A percentile compares a stretch with the other conserved stretches of the same genome.
Evolutionary conservation across 2,797 vertebrate genomes (phyloP).

Genomic region (Gymnoscopelus braueri): DNA sequence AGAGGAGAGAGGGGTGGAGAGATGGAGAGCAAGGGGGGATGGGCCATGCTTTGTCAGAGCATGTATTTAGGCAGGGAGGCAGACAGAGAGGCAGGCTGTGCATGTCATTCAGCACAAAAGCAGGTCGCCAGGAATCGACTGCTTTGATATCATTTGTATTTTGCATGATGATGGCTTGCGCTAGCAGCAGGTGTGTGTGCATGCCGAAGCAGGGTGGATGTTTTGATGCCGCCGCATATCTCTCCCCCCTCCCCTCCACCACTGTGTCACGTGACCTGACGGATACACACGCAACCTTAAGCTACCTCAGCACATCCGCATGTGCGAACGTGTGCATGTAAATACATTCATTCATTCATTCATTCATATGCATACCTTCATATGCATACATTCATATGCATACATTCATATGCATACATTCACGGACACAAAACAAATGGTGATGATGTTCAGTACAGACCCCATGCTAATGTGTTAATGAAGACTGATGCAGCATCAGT

Average conservation of each 20-base stretch:
- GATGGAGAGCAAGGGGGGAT: constrained; percentile 52
- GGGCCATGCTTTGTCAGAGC: constrained; percentile 60
- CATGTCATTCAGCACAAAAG: constrained; percentile 37
- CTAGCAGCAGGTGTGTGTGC: constrained; percentile 6
- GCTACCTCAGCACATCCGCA: constrained; percentile 9
- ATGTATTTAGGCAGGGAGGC: constrained; percentile 31
- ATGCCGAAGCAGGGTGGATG: neutral
- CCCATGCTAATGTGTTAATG: neutral
- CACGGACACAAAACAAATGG: neutral
- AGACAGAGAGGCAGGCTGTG: constrained; percentile 21
- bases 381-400: neutral
- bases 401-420: constrained; percentile 4
- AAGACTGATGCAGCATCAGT: neutral
- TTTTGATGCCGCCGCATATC: constrained; percentile 8
- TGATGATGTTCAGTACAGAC: no score
- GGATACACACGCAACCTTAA: neutral
- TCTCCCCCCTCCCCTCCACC: neutral
- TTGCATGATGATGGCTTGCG: constrained; percentile 4
- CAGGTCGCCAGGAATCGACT: neutral
- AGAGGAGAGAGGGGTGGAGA: constrained; percentile 20
- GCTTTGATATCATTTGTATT: constrained; percentile 25
- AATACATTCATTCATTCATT: neutral
- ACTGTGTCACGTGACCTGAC: constrained; percentile 3
- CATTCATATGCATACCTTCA: constrained; percentile 3
- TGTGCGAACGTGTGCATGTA: neutral